These are phyloP conservation scores for Leptopilina myrica DNA, from an alignment of 2,888 invertebrate genomes.

Conservation along the genomic window DNA sequence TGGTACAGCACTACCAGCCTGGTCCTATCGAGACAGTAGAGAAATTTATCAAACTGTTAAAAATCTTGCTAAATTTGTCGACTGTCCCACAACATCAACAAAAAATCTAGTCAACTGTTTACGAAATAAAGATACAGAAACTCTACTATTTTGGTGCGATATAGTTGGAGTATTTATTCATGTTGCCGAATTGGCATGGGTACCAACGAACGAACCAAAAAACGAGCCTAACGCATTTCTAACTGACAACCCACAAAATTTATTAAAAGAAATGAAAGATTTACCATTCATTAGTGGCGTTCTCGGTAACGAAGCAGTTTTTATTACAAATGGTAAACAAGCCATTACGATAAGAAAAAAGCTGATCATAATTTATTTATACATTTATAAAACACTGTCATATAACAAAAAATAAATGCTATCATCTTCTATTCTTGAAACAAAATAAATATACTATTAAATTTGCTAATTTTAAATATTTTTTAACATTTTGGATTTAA, in stretches of 20 bases:
- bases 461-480: neutral
- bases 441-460: neutral
- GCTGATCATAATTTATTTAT: too few relatives aligned
- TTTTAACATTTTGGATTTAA: neutral
- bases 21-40: neutral
- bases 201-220: neutral
- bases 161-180: neutral
- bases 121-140: neutral
- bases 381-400: too few relatives aligned
- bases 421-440: too few relatives aligned
- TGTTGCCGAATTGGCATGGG: neutral
- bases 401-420: too few relatives aligned
- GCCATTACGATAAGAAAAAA: too few relatives aligned
- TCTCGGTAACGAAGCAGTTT: neutral
- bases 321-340: neutral
- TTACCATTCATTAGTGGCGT: neutral
- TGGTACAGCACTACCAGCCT: conserved; percentile 42
- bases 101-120: neutral
- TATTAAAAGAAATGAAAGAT: conserved; percentile 14
- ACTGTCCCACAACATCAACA: neutral
- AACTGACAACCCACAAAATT: neutral
- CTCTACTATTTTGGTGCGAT: neutral
- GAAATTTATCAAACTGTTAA: neutral
- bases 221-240: neutral
- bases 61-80: neutral